A percentile compares a stretch with the other conserved stretches of the same genome.
Evolutionary conservation across 2,113 vertebrate genomes (phyloP).

Genomic region (Python bivittatus): DNA sequence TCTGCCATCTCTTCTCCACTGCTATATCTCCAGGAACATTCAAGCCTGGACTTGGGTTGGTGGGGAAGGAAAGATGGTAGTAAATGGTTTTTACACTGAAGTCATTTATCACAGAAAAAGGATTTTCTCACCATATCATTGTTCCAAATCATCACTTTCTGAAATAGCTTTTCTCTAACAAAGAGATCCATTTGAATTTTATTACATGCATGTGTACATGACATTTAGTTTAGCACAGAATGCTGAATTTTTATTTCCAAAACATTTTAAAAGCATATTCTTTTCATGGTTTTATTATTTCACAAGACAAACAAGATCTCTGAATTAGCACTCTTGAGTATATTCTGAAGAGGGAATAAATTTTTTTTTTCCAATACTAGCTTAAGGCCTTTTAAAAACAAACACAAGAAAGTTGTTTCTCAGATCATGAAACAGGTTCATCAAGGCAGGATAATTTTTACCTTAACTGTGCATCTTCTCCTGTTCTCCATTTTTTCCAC

Average conservation of each 20-base stretch:
- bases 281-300: slow-evolving; percentile 45
- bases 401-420: slow-evolving; percentile 70
- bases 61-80: not conserved
- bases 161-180: not conserved
- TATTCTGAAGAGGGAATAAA: not conserved
- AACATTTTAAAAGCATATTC: slow-evolving; percentile 16
- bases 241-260: slow-evolving; percentile 9
- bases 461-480: slow-evolving; percentile 84
- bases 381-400: slow-evolving; percentile 1
- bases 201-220: not conserved
- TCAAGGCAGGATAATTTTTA: slow-evolving; percentile 70
- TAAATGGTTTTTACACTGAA: not conserved
- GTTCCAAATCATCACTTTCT: not conserved
- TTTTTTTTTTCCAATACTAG: not conserved
- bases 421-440: slow-evolving; percentile 68
- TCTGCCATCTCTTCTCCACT: not conserved
- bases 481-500: slow-evolving; percentile 80
- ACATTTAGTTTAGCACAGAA: not conserved
- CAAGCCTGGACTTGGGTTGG: not conserved
- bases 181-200: not conserved
- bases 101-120: not conserved
- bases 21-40: not conserved
- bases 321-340: slow-evolving; percentile 24
- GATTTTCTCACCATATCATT: not conserved
- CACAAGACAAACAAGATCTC: slow-evolving; percentile 48